Evolutionary conservation across 2,113 vertebrate species (phyloP).

Genomic region (Arizona elegans): DNA sequence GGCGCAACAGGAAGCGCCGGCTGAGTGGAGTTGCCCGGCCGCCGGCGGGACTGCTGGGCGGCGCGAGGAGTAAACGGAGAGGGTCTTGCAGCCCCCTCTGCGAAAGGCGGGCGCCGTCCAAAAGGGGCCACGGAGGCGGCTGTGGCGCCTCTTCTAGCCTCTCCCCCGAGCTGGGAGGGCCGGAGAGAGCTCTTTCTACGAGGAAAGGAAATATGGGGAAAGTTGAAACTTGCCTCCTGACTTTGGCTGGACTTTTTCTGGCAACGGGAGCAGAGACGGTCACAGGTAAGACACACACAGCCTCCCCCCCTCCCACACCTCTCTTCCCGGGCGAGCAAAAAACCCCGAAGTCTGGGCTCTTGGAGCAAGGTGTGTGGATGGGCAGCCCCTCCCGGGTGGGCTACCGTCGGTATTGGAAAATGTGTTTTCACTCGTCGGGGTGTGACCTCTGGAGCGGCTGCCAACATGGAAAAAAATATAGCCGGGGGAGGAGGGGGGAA

Average conservation of each 20-base stretch:
- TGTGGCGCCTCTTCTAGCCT: constrained; percentile 8
- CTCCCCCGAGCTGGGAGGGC: constrained; percentile 21
- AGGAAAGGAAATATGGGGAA: constrained; percentile 63
- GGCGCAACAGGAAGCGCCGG: constrained; percentile 10
- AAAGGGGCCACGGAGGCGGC: not conserved
- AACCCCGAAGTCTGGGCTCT: not conserved
- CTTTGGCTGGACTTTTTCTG: constrained; percentile 77
- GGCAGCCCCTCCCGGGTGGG: not conserved
- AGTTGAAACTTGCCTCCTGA: constrained; percentile 74
- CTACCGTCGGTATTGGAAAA: not conserved
- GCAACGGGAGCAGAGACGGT: constrained; percentile 68
- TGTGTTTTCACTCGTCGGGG: not conserved
- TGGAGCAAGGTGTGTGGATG: not conserved
- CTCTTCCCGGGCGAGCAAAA: not conserved
- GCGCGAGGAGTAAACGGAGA: not conserved
- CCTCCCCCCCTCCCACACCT: too few relatives aligned
- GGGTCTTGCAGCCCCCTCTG: not conserved
- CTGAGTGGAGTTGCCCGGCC: not conserved
- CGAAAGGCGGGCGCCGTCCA: not conserved
- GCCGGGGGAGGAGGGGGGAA: too few relatives aligned
- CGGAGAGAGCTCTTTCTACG: constrained; percentile 27
- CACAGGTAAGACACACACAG: constrained; percentile 64
- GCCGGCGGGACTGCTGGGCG: not conserved
- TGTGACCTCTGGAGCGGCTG: not conserved
- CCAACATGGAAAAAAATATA: not conserved